Evolutionary conservation across 2,797 vertebrate species (phyloP).

Genomic region (Aldrovandia affinis): DNA sequence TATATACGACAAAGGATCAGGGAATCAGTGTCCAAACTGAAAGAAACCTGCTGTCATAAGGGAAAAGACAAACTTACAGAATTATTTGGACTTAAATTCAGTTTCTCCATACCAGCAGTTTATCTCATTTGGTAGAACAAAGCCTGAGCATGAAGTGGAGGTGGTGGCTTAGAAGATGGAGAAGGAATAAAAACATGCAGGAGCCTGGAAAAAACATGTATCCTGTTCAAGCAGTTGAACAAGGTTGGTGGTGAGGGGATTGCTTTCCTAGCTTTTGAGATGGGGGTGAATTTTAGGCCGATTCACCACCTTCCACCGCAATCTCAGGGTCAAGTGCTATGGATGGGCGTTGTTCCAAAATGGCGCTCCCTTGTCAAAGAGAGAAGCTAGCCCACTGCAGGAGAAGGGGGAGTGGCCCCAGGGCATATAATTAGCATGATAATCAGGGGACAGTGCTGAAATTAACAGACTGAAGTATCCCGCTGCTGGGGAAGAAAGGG

Average conservation of each 20-base stretch:
- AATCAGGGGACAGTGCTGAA: background rate
- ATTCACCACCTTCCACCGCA: background rate
- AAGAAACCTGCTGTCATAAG: background rate
- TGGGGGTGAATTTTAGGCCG: background rate
- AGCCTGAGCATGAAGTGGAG: too few species aligned
- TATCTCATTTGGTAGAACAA: too few species aligned
- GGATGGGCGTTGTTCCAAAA: constrained; percentile 1
- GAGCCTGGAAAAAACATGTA: too few species aligned
- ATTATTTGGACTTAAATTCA: too few species aligned
- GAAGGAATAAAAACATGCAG: too few species aligned
- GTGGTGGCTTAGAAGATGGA: too few species aligned
- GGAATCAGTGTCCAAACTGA: background rate
- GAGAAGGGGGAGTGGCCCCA: background rate
- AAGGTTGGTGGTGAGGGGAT: background rate
- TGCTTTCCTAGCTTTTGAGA: background rate
- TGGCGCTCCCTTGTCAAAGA: background rate
- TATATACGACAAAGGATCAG: background rate
- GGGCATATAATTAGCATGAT: background rate
- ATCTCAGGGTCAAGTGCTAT: background rate
- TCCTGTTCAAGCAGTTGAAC: background rate
- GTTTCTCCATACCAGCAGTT: too few species aligned
- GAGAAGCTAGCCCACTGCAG: background rate
- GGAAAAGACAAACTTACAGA: too few species aligned
- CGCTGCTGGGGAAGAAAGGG: constrained; percentile 11
- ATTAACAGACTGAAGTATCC: constrained; percentile 18